Conservation (phyloP, 2,797 vertebrate genomes). For the Hozukius guyotensis region DNA sequence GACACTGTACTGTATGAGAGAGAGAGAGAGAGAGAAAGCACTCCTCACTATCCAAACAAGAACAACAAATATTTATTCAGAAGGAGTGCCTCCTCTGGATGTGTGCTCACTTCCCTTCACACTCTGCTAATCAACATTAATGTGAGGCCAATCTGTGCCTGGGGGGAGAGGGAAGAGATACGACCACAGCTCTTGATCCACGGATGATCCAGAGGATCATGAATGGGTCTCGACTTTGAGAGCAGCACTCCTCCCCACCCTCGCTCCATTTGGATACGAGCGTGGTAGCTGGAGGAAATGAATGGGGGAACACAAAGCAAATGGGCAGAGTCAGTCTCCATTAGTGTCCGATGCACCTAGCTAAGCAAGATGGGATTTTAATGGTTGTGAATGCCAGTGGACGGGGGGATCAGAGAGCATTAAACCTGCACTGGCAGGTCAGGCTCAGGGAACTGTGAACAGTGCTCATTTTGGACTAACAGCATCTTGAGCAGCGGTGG, state of each 20-base stretch:
- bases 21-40: background rate
- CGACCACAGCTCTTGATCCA: conserved; percentile 13
- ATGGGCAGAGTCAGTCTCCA: conserved; percentile 68
- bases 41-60: conserved; percentile 59
- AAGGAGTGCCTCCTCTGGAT: conserved; percentile 56
- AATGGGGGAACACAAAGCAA: conserved; percentile 62
- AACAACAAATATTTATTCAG: conserved; percentile 75
- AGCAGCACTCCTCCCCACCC: conserved; percentile 17
- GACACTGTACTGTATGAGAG: background rate
- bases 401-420: conserved; percentile 40
- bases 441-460: conserved; percentile 39
- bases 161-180: conserved; percentile 13
- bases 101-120: conserved; percentile 60
- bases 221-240: conserved; percentile 48
- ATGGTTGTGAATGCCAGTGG: conserved; percentile 39
- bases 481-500: conserved; percentile 34
- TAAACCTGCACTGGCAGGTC: conserved; percentile 57
- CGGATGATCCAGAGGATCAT: conserved; percentile 50
- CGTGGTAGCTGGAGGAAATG: conserved; percentile 43
- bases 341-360: conserved; percentile 59
- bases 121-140: conserved; percentile 63
- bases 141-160: conserved; percentile 37
- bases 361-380: conserved; percentile 57
- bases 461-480: conserved; percentile 30
- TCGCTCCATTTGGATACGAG: conserved; percentile 31